phyloP scores from a whole-genome alignment of 1,140 invertebrate genomes.

The Pinna nobilis region DNA sequence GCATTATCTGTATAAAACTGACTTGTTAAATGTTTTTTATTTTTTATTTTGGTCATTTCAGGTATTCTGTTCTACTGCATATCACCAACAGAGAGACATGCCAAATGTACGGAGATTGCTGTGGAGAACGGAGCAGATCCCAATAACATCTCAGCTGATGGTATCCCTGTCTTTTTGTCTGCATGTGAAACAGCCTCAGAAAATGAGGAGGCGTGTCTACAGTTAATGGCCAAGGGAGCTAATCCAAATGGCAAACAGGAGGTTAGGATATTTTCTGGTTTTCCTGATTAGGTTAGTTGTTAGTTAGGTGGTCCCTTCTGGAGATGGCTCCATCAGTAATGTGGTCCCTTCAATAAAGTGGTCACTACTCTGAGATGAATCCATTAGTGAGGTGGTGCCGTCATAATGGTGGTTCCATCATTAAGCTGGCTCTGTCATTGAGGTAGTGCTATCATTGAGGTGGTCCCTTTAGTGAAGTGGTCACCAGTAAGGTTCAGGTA shows the following conservation, averaged over 20 bases:
- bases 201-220: conserved; percentile 71
- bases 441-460: no score
- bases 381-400: no score
- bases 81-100: conserved; percentile 71
- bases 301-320: no score
- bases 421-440: no score
- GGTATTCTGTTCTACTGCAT: conserved; percentile 74
- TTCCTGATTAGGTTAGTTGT: no score
- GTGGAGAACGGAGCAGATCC: conserved; percentile 71
- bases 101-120: conserved; percentile 70
- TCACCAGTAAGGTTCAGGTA: no score
- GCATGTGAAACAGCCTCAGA: conserved; percentile 73
- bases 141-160: conserved; percentile 70
- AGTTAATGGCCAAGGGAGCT: conserved; percentile 69
- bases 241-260: conserved; percentile 70
- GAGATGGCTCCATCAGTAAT: no score
- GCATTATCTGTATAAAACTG: background rate
- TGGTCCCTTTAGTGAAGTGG: no score
- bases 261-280: no score
- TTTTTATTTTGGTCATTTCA: conserved; percentile 38
- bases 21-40: background rate
- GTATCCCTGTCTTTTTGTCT: conserved; percentile 69
- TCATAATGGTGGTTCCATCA: no score
- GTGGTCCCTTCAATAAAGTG: no score
- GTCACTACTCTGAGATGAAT: no score